Percentiles rank a stretch among this genome's conserved stretches.
These are phyloP conservation scores for Iselma pallidipennis DNA, from an alignment of 2,888 invertebrate genomes.

Conservation along the genomic window DNA sequence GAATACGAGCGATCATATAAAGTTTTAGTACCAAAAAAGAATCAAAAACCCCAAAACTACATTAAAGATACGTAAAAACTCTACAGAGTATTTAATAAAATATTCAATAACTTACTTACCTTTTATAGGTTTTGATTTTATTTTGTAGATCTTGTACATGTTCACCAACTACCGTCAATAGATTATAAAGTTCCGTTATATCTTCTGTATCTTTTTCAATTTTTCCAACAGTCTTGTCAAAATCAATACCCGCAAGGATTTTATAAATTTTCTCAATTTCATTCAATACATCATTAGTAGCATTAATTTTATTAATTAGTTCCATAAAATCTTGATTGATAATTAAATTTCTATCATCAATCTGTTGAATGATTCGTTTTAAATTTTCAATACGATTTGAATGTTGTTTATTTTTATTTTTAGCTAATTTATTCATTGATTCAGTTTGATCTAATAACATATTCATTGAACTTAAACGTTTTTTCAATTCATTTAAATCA, in stretches of 20 bases:
- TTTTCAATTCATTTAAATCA: conserved; percentile 37
- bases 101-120: conserved; percentile 29
- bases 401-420: conserved; percentile 36
- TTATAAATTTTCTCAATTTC: conserved; percentile 35
- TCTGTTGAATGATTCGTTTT: conserved; percentile 33
- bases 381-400: conserved; percentile 29
- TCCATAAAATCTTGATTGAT: conserved; percentile 29
- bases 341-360: conserved; percentile 32
- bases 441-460: conserved; percentile 33
- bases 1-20: too few species aligned
- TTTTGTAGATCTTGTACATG: conserved; percentile 58
- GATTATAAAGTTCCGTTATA: conserved; percentile 50
- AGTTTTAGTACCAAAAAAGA: too few species aligned
- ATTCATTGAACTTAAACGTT: conserved; percentile 34
- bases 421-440: conserved; percentile 27
- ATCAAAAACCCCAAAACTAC: too few species aligned
- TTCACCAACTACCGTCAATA: conserved; percentile 56
- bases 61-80: too few species aligned
- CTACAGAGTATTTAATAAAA: conserved; percentile 2
- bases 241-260: conserved; percentile 34
- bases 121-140: conserved; percentile 54
- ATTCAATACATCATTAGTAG: conserved; percentile 32
- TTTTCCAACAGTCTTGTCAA: conserved; percentile 51
- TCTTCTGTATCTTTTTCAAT: conserved; percentile 42
- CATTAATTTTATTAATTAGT: conserved; percentile 28